A percentile compares a stretch with the other conserved stretches of the same genome.
These are phyloP conservation scores for Homarus americanus DNA, from an alignment of 1,140 invertebrate species.

Conservation along the genomic window DNA sequence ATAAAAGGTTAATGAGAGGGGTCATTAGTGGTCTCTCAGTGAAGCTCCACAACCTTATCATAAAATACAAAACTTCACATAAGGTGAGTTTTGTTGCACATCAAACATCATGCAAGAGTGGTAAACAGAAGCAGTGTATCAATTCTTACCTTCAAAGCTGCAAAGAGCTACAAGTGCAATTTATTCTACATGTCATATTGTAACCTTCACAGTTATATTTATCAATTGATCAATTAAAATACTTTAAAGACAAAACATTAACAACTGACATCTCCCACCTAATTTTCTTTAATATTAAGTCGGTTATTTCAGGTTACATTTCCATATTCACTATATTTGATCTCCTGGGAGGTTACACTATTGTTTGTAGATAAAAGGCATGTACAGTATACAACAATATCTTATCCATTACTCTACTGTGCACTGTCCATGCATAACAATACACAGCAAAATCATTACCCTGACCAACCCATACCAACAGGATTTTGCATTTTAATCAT, in stretches of 20 bases:
- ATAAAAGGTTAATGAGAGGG: background rate
- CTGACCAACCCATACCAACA: constrained; percentile 56
- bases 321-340: no score
- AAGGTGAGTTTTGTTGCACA: background rate
- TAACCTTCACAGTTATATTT: constrained; percentile 39
- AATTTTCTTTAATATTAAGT: background rate
- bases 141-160: constrained; percentile 45
- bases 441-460: constrained; percentile 12
- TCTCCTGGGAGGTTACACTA: constrained; percentile 39
- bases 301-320: background rate
- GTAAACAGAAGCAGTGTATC: background rate
- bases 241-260: background rate
- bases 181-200: constrained; percentile 41
- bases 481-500: constrained; percentile 32
- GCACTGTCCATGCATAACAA: constrained; percentile 23
- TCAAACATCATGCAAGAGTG: background rate
- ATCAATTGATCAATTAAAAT: background rate
- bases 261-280: background rate
- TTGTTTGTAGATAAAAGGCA: constrained; percentile 3
- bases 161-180: constrained; percentile 16
- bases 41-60: background rate
- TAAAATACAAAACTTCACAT: background rate
- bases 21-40: background rate
- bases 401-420: background rate
- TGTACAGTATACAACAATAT: constrained; percentile 1